Conservation (phyloP, 1,140 invertebrate genomes). For the Hylyphantes graminicola region DNA sequence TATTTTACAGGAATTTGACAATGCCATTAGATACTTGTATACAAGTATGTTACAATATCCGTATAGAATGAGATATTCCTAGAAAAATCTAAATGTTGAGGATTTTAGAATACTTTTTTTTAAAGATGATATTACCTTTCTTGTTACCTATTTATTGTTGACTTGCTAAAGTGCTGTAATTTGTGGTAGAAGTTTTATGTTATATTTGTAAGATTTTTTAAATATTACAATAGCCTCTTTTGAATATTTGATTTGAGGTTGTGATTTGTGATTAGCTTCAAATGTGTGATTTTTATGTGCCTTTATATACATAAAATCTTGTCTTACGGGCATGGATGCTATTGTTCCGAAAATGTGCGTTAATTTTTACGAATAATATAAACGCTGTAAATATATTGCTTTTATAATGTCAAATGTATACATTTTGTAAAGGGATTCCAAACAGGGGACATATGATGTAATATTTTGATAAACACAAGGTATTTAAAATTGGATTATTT, state of each 20-base stretch:
- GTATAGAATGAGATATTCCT: too few species aligned
- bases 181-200: not conserved
- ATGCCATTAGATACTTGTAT: too few species aligned
- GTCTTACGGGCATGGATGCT: conserved; percentile 21
- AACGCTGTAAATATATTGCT: conserved; percentile 31
- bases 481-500: too few species aligned
- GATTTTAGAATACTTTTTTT: too few species aligned
- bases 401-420: conserved; percentile 11
- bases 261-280: conserved; percentile 41
- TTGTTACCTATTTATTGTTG: not conserved
- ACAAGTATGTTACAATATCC: too few species aligned
- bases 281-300: conserved; percentile 57
- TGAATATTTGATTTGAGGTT: conserved; percentile 29
- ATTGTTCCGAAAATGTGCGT: conserved; percentile 3
- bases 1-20: too few species aligned
- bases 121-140: too few species aligned
- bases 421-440: not conserved
- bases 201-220: conserved; percentile 8
- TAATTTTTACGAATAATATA: not conserved
- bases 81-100: too few species aligned
- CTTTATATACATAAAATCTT: conserved; percentile 34
- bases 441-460: not conserved
- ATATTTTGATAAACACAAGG: too few species aligned
- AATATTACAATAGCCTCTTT: not conserved
- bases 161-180: not conserved